phyloP scores from a whole-genome alignment of 2,113 vertebrate species.

The Limanda limanda region DNA sequence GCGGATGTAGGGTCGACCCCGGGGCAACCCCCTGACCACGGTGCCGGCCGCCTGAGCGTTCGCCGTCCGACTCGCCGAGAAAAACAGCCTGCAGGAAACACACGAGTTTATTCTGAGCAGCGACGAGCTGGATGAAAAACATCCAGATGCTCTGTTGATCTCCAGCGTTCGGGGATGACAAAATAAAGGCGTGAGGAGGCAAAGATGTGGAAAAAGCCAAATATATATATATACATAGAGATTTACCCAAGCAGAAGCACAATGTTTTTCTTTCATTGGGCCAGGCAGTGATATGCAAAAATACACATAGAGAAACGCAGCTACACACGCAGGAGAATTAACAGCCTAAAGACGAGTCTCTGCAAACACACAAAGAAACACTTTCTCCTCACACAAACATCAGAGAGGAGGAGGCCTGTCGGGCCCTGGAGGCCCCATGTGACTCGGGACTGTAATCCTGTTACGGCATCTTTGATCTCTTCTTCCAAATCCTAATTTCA shows the following conservation, averaged over 20 bases:
- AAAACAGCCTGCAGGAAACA: slow-evolving; percentile 24
- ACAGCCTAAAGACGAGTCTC: slow-evolving; percentile 52
- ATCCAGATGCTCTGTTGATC: slow-evolving; percentile 11
- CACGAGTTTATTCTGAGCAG: slow-evolving; percentile 28
- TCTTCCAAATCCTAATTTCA: slow-evolving; percentile 78
- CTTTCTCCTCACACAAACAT: slow-evolving; percentile 62
- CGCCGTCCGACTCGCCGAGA: no score
- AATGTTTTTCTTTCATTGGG: slow-evolving; percentile 21
- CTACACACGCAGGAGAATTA: slow-evolving; percentile 37
- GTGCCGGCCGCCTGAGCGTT: slow-evolving; percentile 16
- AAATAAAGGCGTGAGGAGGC: background rate
- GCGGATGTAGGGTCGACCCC: slow-evolving; percentile 42
- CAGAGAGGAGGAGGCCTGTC: slow-evolving; percentile 68
- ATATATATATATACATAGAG: background rate
- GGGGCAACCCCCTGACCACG: slow-evolving; percentile 35
- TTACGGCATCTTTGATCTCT: slow-evolving; percentile 81
- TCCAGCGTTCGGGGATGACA: slow-evolving; percentile 11
- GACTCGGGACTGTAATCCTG: slow-evolving; percentile 79
- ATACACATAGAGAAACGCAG: slow-evolving; percentile 18
- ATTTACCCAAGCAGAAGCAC: slow-evolving; percentile 6
- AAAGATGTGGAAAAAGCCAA: background rate
- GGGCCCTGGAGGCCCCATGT: slow-evolving; percentile 66
- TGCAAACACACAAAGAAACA: slow-evolving; percentile 62
- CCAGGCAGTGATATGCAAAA: slow-evolving; percentile 42
- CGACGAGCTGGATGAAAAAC: slow-evolving; percentile 31